Evolutionary conservation across 2,797 vertebrate genomes (phyloP), one percentile per base, ranked within the genome.

Genomic region (Pseudocheirus occidentalis): DNA sequence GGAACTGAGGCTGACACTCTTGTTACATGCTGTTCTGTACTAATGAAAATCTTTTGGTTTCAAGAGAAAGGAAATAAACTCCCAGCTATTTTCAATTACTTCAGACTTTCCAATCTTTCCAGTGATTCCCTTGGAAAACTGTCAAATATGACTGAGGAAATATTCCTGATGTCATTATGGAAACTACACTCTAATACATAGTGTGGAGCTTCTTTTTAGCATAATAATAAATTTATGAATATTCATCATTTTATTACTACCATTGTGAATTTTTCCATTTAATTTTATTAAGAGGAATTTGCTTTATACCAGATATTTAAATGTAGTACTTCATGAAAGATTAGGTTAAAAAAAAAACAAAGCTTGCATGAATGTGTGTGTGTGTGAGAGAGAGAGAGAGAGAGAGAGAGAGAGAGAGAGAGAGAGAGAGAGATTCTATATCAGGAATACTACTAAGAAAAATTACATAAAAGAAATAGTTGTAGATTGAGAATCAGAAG

Each of bases 1-100:
- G 31, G 93, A 92, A 11, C 56, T 56, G 54, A 62, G 4, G 90
- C 10, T 94, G 46, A 34, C 11, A 28, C 2, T 92, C 0, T 31
- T 50, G 6, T 91, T 24, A 87, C 40, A 87, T 46, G 73, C n/a
- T 87, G 40, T 87, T 87, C 73, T 87, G 73, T 87, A 90, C 93
- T 94, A 92, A 91, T 94, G 52, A 96, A 96, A 93, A 40, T 59
- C n/a, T 89, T 93, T 96, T 57, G 0, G 50, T 94, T 97, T 97
- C 18, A 90, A 91, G 55, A 56, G 94, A 73, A 94, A 94, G 2
- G n/a, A 18, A 31, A 95, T 66, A 27, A 53, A 90, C 92, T 66
- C 31, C 53, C 31, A 56, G 24, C 29, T 94, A 57, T 56, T 93
- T 46, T 90, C 94, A 55, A 92, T 29, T 92, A 4, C 0, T 55